phyloP scores from a whole-genome alignment of 2,797 vertebrate species.

The Acipenser transmontanus region DNA sequence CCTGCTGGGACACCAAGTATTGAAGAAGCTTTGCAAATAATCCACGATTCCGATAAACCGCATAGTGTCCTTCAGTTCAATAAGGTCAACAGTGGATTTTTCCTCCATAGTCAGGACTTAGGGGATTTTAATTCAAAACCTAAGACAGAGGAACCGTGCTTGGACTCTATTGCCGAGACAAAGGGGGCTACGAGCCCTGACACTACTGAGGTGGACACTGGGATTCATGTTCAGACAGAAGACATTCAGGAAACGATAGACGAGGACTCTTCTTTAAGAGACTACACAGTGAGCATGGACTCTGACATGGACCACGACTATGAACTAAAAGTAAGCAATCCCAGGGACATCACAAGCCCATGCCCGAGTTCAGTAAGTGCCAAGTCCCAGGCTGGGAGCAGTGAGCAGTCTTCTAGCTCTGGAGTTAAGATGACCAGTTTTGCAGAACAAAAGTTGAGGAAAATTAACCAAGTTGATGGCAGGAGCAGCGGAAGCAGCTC shows the following conservation, averaged over 20 bases:
- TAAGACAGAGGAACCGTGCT: slow-evolving; percentile 47
- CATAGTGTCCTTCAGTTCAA: slow-evolving; percentile 57
- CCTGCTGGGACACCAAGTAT: slow-evolving; percentile 73
- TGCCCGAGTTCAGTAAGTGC: slow-evolving; percentile 75
- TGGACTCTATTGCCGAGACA: slow-evolving; percentile 67
- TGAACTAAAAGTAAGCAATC: slow-evolving; percentile 61
- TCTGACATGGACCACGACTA: slow-evolving; percentile 88
- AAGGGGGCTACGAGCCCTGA: slow-evolving; percentile 75
- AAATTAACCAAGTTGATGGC: slow-evolving; percentile 73
- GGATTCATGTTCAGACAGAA: slow-evolving; percentile 87
- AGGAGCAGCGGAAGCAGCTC: slow-evolving; percentile 81
- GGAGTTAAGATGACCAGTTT: slow-evolving; percentile 90
- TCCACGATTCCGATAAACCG: slow-evolving; percentile 74
- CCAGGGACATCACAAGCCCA: slow-evolving; percentile 68
- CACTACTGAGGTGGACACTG: slow-evolving; percentile 87
- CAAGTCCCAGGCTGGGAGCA: slow-evolving; percentile 74
- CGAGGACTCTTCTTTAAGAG: slow-evolving; percentile 90
- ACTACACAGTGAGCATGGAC: slow-evolving; percentile 90
- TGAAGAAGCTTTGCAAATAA: slow-evolving; percentile 87
- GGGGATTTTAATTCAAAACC: slow-evolving; percentile 57
- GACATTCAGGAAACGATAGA: slow-evolving; percentile 92
- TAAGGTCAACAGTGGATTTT: slow-evolving; percentile 81
- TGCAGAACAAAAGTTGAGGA: slow-evolving; percentile 90
- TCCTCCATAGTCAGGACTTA: slow-evolving; percentile 75
- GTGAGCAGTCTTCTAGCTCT: slow-evolving; percentile 69